A percentile compares a stretch with the other conserved stretches of the same genome.
Conservation (phyloP, 2,888 invertebrate genomes). For the Drosophila maculinotata region DNA sequence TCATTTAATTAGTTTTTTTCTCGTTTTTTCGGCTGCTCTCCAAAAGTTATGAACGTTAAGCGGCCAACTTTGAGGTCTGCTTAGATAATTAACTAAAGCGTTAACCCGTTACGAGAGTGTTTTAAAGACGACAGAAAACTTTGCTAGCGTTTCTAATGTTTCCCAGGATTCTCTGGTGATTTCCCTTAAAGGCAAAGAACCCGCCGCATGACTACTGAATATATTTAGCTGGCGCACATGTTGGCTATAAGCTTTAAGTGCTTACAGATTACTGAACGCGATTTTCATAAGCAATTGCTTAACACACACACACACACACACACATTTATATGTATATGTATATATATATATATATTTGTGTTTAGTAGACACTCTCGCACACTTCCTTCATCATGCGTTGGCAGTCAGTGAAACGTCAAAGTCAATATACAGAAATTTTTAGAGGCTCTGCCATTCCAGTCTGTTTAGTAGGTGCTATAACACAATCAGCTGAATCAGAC, state of each 20-base stretch:
- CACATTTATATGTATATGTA: constrained; percentile 7
- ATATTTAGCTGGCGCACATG: too few species aligned
- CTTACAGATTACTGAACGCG: constrained; percentile 39
- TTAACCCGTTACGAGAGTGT: constrained; percentile 13
- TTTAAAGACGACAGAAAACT: neutral
- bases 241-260: constrained; percentile 42
- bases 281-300: constrained; percentile 43
- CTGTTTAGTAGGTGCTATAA: constrained; percentile 61
- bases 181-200: neutral
- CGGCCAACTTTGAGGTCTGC: constrained; percentile 31
- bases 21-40: neutral
- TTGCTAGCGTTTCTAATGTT: too few species aligned
- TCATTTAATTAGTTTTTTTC: constrained; percentile 8
- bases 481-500: constrained; percentile 74
- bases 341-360: too few species aligned
- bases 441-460: constrained; percentile 40
- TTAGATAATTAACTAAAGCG: constrained; percentile 44
- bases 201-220: neutral
- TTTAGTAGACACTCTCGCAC: constrained; percentile 7
- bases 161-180: too few species aligned
- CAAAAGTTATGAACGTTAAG: constrained; percentile 28
- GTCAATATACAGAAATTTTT: constrained; percentile 62
- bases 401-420: constrained; percentile 59
- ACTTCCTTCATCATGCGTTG: constrained; percentile 29
- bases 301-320: constrained; percentile 5